These are phyloP conservation scores for Saccopteryx leptura DNA, from an alignment of 2,113 vertebrate genomes.

Conservation along the genomic window DNA sequence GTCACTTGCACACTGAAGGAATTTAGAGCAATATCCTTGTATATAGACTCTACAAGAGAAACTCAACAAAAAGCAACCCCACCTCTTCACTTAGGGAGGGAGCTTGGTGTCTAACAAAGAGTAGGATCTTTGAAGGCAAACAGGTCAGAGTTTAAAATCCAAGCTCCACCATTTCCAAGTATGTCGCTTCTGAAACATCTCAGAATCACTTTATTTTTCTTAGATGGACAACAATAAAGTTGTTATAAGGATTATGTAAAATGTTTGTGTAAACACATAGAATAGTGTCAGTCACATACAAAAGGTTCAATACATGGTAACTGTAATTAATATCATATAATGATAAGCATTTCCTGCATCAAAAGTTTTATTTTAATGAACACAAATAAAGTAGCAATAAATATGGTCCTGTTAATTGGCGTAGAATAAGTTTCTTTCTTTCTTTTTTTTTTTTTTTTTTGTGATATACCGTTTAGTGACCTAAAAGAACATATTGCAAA, in stretches of 20 bases:
- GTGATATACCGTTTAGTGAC: neutral
- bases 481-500: neutral
- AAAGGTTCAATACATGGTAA: neutral
- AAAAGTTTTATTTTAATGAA: conserved; percentile 50
- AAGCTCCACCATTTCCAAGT: neutral
- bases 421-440: neutral
- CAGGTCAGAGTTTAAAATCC: conserved; percentile 1
- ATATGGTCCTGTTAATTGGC: neutral
- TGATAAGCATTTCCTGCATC: neutral
- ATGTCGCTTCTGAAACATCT: neutral
- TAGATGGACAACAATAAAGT: conserved; percentile 20
- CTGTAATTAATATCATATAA: neutral
- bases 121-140: neutral
- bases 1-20: neutral
- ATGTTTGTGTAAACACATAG: neutral
- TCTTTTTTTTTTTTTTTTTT: conserved; percentile 42
- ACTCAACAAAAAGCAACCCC: neutral
- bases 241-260: neutral
- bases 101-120: neutral
- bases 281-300: neutral
- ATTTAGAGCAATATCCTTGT: neutral
- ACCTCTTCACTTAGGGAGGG: neutral
- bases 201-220: neutral
- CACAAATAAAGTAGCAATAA: neutral
- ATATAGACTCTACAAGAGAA: neutral